phyloP scores from a whole-genome alignment of 2,888 invertebrate species.

The Camptogramma bilineatum region DNA sequence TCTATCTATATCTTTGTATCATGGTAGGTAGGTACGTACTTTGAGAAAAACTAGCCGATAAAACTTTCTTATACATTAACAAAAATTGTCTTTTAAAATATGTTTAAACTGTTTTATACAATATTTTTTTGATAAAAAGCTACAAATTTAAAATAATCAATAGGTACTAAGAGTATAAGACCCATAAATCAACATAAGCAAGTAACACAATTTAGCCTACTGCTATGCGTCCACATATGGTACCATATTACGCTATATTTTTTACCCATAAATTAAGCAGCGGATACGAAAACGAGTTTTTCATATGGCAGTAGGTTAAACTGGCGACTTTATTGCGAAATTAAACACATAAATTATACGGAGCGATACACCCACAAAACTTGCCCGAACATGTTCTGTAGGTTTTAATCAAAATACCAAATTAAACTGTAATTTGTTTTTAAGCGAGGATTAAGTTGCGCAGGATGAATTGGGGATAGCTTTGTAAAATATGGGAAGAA shows the following conservation, averaged over 20 bases:
- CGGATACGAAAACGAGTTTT: constrained; percentile 74
- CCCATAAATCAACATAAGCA: constrained; percentile 43
- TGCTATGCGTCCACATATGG: constrained; percentile 47
- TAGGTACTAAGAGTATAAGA: constrained; percentile 25
- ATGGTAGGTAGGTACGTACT: too few relatives aligned
- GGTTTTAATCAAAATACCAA: constrained; percentile 38
- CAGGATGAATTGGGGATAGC: constrained; percentile 24
- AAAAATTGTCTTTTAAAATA: neutral
- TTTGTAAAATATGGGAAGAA: constrained; percentile 14
- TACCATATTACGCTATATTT: constrained; percentile 69
- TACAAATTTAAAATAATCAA: constrained; percentile 6
- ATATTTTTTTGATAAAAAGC: neutral
- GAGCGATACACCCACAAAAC: constrained; percentile 45
- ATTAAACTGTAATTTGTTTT: constrained; percentile 33
- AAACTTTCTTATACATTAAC: too few relatives aligned
- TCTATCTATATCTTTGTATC: too few relatives aligned
- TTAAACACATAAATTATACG: constrained; percentile 81
- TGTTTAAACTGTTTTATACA: neutral
- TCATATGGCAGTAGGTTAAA: constrained; percentile 74
- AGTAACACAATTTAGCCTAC: constrained; percentile 37
- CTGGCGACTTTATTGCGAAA: constrained; percentile 75
- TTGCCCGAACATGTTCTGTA: constrained; percentile 40
- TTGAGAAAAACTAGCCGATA: too few relatives aligned
- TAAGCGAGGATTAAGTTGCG: constrained; percentile 21
- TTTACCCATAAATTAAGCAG: constrained; percentile 78